phyloP scores from a whole-genome alignment of 1,140 invertebrate genomes.

The Bombus waltoni region DNA sequence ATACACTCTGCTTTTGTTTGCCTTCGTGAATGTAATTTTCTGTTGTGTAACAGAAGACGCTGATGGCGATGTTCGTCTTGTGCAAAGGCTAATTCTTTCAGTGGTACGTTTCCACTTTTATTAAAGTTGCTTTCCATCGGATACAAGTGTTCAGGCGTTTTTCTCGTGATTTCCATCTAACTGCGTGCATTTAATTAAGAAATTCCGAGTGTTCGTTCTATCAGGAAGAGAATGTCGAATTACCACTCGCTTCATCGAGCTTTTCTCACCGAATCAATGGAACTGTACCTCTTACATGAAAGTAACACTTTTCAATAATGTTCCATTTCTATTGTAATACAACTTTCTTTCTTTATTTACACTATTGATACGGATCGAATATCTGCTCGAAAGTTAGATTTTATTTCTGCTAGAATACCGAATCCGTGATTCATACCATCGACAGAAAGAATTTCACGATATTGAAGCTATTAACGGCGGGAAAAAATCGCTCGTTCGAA shows the following conservation, averaged over 20 bases:
- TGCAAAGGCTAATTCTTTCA: not conserved
- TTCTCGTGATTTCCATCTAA: slow-evolving; percentile 4
- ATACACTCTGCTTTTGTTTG: not conserved
- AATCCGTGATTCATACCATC: not conserved
- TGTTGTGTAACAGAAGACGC: not conserved
- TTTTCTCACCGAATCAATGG: not conserved
- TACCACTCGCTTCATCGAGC: slow-evolving; percentile 23
- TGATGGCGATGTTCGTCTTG: not conserved
- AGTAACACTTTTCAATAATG: not conserved
- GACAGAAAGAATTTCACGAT: not conserved
- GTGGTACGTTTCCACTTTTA: not conserved
- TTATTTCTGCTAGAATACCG: not conserved
- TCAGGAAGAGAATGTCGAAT: slow-evolving; percentile 33
- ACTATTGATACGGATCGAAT: not conserved
- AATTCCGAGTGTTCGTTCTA: slow-evolving; percentile 43
- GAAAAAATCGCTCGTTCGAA: not conserved
- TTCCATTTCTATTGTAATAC: no score
- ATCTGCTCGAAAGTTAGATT: not conserved
- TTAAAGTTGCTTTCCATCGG: not conserved
- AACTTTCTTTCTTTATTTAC: not conserved
- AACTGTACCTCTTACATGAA: not conserved
- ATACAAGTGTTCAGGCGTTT: not conserved
- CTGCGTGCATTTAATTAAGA: slow-evolving; percentile 58
- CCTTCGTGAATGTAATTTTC: no score
- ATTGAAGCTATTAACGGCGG: not conserved